Evolutionary conservation across 1,140 invertebrate species (phyloP), one percentile per base, ranked within the genome.

Genomic region (Bombus pyrosoma): DNA sequence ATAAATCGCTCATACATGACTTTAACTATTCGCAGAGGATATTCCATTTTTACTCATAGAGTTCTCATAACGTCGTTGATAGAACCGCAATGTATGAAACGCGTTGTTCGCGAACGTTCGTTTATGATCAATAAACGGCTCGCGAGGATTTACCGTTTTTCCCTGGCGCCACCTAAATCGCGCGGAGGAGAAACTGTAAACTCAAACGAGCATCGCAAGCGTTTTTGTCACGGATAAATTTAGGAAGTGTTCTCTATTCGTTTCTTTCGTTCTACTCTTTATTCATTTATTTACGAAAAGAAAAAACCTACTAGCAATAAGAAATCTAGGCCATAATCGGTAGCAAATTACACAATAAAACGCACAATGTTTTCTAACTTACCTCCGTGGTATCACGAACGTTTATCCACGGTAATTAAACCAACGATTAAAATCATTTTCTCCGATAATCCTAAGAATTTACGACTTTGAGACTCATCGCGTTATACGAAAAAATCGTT

Each of bases 391-490:
- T 64, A 77, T 77, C 75, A 39, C 37, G 25, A 37, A 4, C 22
- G 37, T 9, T 59, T 78, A n/a, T 64, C 32, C 13, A 37, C 15
- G 34, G 57, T 64, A 84, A 80, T 84, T 85, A 59, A 85, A 73
- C 13, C 32, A 22, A 72, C 83, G 76, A 62, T 73, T 73, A 73
- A 64, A 77, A 28, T 5, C 53, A 15, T 32, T 78, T 25, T 28
- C 37, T 41, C 28, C 37, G 22, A 28, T 41, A 78, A 78, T 64
- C 9, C 59, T 10, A 78, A 78, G 57, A 41, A 64, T 78, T 78
- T 78, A 78, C 59, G 15, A 22, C 28, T 41, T 1, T 2, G 28
- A 22, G 22, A 32, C 59, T 41, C 37, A 39, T 75, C 22, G 25
- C n/a, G 25, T 37, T 28, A 13, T 28, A 41, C 15, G 3, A 43